Percentiles rank a stretch among this genome's conserved stretches.
phyloP scores from a whole-genome alignment of 2,888 invertebrate species.

The Drosophila fungiperda region DNA sequence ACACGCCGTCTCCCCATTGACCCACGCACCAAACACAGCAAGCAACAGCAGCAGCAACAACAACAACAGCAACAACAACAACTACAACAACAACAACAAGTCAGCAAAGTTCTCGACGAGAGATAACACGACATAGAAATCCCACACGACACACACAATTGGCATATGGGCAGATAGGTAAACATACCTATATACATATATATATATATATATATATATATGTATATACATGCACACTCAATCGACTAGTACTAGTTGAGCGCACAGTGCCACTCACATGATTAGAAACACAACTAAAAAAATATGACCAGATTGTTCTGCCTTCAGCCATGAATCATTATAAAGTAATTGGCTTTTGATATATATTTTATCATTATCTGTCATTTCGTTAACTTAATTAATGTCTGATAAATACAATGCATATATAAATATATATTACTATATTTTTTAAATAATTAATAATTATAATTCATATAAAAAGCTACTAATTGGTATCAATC shows the following conservation, averaged over 20 bases:
- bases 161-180: slow-evolving; percentile 73
- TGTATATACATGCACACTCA: slow-evolving; percentile 12
- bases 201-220: background rate
- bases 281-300: slow-evolving; percentile 31
- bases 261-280: slow-evolving; percentile 26
- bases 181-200: slow-evolving; percentile 13
- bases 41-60: slow-evolving; percentile 31
- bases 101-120: slow-evolving; percentile 68
- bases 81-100: slow-evolving; percentile 35
- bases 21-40: slow-evolving; percentile 62
- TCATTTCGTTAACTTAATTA: background rate
- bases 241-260: slow-evolving; percentile 17
- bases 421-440: background rate
- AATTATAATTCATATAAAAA: background rate
- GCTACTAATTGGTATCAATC: background rate
- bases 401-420: background rate
- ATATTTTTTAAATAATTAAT: background rate
- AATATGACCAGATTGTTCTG: background rate
- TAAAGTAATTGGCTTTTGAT: background rate
- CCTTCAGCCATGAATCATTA: background rate
- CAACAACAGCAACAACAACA: slow-evolving; percentile 34
- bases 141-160: slow-evolving; percentile 71
- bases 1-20: slow-evolving; percentile 68
- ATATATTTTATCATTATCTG: slow-evolving; percentile 4
- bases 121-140: slow-evolving; percentile 71